These are phyloP conservation scores for Oncorhynchus keta DNA, from an alignment of 2,113 vertebrate genomes.

Conservation along the genomic window DNA sequence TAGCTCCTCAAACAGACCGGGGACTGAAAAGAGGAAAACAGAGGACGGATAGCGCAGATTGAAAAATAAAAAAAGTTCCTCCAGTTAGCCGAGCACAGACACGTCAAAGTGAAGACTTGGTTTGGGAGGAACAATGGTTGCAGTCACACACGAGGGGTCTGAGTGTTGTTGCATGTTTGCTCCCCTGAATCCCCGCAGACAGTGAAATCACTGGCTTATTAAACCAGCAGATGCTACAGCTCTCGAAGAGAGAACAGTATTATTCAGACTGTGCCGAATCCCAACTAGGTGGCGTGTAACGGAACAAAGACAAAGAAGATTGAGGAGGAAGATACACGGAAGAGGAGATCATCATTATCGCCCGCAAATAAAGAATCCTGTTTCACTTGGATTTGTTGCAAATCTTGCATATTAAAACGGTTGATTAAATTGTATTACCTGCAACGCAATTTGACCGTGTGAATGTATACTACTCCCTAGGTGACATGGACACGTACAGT, in stretches of 20 bases:
- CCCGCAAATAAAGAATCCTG: no score
- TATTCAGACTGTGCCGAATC: constrained; percentile 6
- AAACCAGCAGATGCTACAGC: constrained; percentile 63
- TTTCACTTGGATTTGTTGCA: no score
- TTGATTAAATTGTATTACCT: no score
- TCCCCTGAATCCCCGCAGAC: constrained; percentile 76
- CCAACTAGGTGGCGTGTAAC: neutral
- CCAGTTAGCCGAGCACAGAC: constrained; percentile 70
- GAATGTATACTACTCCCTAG: neutral
- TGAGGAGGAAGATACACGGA: neutral
- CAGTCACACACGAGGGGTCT: constrained; percentile 86
- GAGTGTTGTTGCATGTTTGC: constrained; percentile 78
- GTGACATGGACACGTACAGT: neutral
- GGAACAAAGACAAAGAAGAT: neutral
- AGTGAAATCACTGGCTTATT: constrained; percentile 75
- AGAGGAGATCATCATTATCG: neutral
- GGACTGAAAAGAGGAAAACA: neutral
- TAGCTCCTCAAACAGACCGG: constrained; percentile 5
- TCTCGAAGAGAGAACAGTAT: constrained; percentile 24
- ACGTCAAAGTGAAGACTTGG: constrained; percentile 92
- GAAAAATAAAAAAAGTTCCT: constrained; percentile 56
- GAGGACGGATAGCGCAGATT: constrained; percentile 43
- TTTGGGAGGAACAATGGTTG: constrained; percentile 89
- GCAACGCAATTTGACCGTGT: no score
- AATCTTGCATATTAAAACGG: no score